These are phyloP conservation scores for Aepyceros melampus DNA, from an alignment of 2,113 vertebrate species.

Conservation along the genomic window DNA sequence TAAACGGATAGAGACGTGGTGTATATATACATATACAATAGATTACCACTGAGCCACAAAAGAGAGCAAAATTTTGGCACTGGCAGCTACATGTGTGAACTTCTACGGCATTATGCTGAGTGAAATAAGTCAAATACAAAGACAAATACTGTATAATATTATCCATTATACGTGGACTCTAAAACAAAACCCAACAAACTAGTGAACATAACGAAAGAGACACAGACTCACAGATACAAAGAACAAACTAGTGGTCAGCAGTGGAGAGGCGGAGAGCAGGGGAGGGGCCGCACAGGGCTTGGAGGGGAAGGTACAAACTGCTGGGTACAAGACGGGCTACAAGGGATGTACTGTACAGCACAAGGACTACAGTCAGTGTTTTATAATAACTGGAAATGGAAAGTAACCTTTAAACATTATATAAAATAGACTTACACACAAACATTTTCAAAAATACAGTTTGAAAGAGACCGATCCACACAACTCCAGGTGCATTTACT, in stretches of 20 bases:
- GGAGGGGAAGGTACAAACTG: not conserved
- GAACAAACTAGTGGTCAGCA: not conserved
- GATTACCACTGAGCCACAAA: not conserved
- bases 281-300: not conserved
- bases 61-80: not conserved
- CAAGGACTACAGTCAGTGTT: not conserved
- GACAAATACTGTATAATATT: not conserved
- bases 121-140: not conserved
- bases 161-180: not conserved
- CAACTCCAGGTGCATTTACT: not conserved
- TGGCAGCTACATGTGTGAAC: not conserved
- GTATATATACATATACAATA: not conserved
- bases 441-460: not conserved
- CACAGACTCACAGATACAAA: not conserved
- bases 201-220: not conserved
- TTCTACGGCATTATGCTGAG: not conserved
- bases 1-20: not conserved
- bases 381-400: not conserved
- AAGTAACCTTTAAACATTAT: not conserved
- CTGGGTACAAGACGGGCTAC: not conserved
- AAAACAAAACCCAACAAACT: not conserved
- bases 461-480: not conserved
- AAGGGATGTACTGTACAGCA: not conserved
- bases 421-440: fast-evolving
- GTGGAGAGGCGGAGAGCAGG: fast-evolving